Conservation (phyloP, 2,888 invertebrate species). For the Lamproptera curius region DNA sequence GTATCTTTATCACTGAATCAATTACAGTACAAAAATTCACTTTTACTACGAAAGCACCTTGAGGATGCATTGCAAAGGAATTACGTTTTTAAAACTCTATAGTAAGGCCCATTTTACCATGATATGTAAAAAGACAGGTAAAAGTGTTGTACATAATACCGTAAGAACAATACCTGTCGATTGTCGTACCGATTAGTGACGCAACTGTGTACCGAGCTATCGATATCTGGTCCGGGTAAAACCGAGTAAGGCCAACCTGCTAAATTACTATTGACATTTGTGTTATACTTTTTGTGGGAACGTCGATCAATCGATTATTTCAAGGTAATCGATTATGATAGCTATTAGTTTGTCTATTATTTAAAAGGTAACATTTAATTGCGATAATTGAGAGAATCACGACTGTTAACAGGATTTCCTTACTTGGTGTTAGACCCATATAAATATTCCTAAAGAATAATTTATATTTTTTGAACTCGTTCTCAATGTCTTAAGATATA, state of each 20-base stretch:
- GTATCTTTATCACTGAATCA: not conserved
- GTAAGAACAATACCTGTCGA: slow-evolving; percentile 47
- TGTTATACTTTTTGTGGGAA: slow-evolving; percentile 10
- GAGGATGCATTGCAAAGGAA: not conserved
- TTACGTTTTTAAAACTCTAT: not conserved
- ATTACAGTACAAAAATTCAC: not conserved
- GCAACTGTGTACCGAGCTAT: slow-evolving; percentile 31
- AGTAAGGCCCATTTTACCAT: slow-evolving; percentile 2
- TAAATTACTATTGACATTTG: slow-evolving; percentile 39
- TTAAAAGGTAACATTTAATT: not conserved
- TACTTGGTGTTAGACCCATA: no score
- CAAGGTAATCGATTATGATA: not conserved
- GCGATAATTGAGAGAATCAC: not conserved
- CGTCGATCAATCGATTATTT: slow-evolving; percentile 10
- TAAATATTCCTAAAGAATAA: no score
- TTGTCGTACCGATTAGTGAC: slow-evolving; percentile 50
- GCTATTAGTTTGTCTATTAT: not conserved
- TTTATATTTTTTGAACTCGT: no score
- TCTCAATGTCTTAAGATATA: no score
- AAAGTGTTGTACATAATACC: slow-evolving; percentile 24
- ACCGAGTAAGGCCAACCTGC: slow-evolving; percentile 35
- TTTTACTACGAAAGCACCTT: slow-evolving; percentile 7
- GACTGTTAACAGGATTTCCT: no score
- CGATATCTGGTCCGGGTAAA: slow-evolving; percentile 39
- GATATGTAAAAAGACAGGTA: not conserved